Conservation (phyloP, 2,888 invertebrate genomes). For the Rhingia campestris region DNA sequence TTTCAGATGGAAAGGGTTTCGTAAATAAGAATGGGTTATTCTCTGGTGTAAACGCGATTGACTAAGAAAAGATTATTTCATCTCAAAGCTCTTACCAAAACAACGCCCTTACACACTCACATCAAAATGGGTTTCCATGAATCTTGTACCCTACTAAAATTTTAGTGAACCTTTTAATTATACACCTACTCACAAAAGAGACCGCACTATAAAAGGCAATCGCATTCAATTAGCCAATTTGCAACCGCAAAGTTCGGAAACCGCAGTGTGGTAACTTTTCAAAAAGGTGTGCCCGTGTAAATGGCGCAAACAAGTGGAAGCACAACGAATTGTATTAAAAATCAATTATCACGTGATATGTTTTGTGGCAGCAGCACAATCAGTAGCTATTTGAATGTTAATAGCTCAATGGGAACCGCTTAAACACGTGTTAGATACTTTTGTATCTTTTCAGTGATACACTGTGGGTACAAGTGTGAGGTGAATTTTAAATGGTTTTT, state of each 20-base stretch:
- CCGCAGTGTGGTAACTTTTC: background rate
- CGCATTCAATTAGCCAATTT: slow-evolving; percentile 48
- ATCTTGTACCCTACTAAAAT: background rate
- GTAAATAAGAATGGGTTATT: too few relatives aligned
- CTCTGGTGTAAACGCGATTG: too few relatives aligned
- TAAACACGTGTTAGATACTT: background rate
- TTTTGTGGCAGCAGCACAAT: slow-evolving; percentile 28
- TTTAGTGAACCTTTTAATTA: slow-evolving; percentile 40
- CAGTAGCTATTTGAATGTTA: slow-evolving; percentile 52
- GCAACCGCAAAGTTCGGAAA: slow-evolving; percentile 26
- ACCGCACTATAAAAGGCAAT: slow-evolving; percentile 35
- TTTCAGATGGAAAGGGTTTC: too few relatives aligned
- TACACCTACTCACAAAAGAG: background rate
- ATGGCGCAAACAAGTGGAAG: slow-evolving; percentile 28
- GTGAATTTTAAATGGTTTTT: slow-evolving; percentile 44
- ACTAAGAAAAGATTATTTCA: background rate
- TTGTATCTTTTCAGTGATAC: background rate
- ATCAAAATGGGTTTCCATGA: slow-evolving; percentile 2
- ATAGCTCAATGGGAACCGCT: slow-evolving; percentile 20
- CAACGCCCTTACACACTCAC: background rate
- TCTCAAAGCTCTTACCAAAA: background rate
- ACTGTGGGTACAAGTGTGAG: background rate
- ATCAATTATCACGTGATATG: slow-evolving; percentile 54
- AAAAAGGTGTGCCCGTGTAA: background rate
- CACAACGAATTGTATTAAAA: slow-evolving; percentile 53